These are phyloP conservation scores for Cliona cf. orientalis DNA, from an alignment of 37 sponge, comb jelly and placozoan genomes.

Conservation along the genomic window DNA sequence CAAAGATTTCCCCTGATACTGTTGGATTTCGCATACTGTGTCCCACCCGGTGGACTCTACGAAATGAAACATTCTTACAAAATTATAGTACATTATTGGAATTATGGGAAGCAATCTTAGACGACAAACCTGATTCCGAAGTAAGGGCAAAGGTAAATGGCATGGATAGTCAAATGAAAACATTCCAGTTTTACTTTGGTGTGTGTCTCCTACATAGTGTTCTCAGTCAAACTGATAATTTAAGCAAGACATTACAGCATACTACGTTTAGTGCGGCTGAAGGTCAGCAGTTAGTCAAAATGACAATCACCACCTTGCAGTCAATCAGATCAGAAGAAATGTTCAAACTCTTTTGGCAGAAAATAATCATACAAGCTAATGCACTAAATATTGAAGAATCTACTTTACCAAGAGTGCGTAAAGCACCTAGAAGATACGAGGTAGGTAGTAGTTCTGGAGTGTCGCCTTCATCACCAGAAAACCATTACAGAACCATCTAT, in stretches of 20 bases:
- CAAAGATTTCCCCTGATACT: conserved; percentile 41
- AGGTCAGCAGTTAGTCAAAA: conserved; percentile 28
- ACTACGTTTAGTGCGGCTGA: too few relatives aligned
- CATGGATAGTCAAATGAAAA: conserved; percentile 18
- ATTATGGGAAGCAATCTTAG: conserved; percentile 32
- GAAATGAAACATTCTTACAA: conserved; percentile 18
- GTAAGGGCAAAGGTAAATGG: conserved; percentile 32
- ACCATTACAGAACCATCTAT: conserved; percentile 23
- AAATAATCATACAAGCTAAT: not conserved
- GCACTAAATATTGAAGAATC: conserved; percentile 9
- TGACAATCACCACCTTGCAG: conserved; percentile 19
- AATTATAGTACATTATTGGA: conserved; percentile 42
- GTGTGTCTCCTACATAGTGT: conserved; percentile 14
- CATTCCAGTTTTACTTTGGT: conserved; percentile 48
- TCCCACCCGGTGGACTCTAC: conserved; percentile 57
- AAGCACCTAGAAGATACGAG: conserved; percentile 36
- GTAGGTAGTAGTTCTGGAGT: conserved; percentile 17
- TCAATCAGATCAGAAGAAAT: conserved; percentile 19
- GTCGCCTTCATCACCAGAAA: conserved; percentile 7
- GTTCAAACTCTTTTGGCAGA: conserved; percentile 39
- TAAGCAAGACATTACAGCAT: too few relatives aligned
- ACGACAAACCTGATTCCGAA: conserved; percentile 28
- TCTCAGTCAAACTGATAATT: conserved; percentile 38
- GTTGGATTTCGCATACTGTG: too few relatives aligned
- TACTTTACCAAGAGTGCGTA: conserved; percentile 38